phyloP scores from a whole-genome alignment of 1,140 invertebrate genomes.

The Drosophila orosa region DNA sequence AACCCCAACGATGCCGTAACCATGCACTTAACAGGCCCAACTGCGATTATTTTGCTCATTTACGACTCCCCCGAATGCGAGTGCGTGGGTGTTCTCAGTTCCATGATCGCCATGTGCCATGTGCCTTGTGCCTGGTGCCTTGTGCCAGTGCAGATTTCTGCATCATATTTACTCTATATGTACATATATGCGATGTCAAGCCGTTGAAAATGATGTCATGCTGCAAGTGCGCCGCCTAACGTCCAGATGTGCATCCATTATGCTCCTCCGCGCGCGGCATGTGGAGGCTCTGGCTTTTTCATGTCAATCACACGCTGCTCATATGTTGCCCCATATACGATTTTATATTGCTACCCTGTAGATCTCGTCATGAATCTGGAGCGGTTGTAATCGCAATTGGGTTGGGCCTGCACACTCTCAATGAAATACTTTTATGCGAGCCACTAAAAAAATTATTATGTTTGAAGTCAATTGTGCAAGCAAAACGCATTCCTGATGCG shows the following conservation, averaged over 20 bases:
- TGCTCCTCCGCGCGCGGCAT: slow-evolving; percentile 41
- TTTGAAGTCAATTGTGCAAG: slow-evolving; percentile 15
- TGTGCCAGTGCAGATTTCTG: slow-evolving; percentile 69
- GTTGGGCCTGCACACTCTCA: slow-evolving; percentile 1
- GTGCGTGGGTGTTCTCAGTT: slow-evolving; percentile 49
- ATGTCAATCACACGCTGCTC: slow-evolving; percentile 79
- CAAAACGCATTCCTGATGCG: neutral
- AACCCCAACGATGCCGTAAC: slow-evolving; percentile 34
- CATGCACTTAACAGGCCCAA: slow-evolving; percentile 21
- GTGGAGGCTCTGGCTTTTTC: slow-evolving; percentile 58
- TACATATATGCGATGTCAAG: slow-evolving; percentile 53
- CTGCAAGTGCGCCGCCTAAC: slow-evolving; percentile 68
- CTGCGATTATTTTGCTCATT: slow-evolving; percentile 24
- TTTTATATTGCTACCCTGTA: slow-evolving; percentile 57
- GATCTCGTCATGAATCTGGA: slow-evolving; percentile 5
- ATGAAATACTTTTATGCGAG: slow-evolving; percentile 33
- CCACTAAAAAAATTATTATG: slow-evolving; percentile 16
- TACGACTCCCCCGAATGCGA: slow-evolving; percentile 3
- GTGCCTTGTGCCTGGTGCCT: too few relatives aligned
- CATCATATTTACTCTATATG: slow-evolving; percentile 11
- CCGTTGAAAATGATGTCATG: slow-evolving; percentile 74
- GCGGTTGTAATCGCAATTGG: slow-evolving; percentile 11
- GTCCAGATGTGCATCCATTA: slow-evolving; percentile 81
- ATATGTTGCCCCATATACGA: slow-evolving; percentile 68
- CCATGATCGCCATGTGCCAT: slow-evolving; percentile 23